Base-by-base conservation (phyloP, 2,888 invertebrate species). In the Nomada lathburiana region DNA sequence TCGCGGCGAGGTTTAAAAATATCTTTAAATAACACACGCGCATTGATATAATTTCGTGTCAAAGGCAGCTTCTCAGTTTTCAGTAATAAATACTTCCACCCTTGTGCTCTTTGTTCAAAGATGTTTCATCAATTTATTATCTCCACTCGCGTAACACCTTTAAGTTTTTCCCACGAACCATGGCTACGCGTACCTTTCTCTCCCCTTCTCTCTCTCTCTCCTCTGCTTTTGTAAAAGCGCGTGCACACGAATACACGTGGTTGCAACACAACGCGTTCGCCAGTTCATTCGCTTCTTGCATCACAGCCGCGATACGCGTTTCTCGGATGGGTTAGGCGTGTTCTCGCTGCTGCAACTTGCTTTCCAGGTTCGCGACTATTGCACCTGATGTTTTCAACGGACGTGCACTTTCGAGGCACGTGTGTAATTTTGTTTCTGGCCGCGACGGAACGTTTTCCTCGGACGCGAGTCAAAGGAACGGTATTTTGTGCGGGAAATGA, bases 111-210 rank as follows among this genome's bases (percentile, higher is more conserved):
- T 7, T 36, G 7, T 7, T 5, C 0, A 36, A 7, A 29, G 1
- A 36, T 1, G 7, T 36, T 36, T 5, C 36, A 36, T 36, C 36
- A 36, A 36, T 36, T 36, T 36, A 36, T 36, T 7, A 36, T 36
- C 36, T 36, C 36, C 36, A 7, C 26, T 23, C 59, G 57, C 53
- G 60, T 60, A 70, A 70, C 73, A 70, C 65, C 70, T 74, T 55
- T 65, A 74, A 80, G 60, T 59, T 80, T 81, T 81, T 81, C 81
- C 80, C 81, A 81, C 81, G 81, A 65, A 50, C 71, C 59, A 26
- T 59, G 57, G 57, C 71, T 62, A 50, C 78, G 62, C 44, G 73
- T 73, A 65, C 80, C 80, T 79, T 60, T 73, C 59, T 59, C 59
- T 11, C 47, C 26, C n/a, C 23, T 55, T 73, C 36, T n/a, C 75